A percentile compares a stretch with the other conserved stretches of the same genome.
Evolutionary conservation across 2,888 invertebrate species (phyloP).

Genomic region (Phaonia tiefii): DNA sequence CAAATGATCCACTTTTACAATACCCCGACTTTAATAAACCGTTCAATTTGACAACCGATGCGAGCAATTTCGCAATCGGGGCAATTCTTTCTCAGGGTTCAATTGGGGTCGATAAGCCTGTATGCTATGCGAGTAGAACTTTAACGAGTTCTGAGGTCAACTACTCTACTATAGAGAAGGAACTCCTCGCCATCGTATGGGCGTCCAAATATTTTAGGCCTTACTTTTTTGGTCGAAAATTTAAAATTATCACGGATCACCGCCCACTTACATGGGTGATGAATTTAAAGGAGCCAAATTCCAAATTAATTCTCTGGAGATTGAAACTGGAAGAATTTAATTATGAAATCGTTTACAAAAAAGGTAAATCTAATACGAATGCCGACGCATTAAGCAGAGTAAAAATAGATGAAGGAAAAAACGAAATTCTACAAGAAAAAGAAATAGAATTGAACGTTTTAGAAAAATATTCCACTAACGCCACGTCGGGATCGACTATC

Average conservation of each 20-base stretch:
- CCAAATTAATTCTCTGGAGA: no score
- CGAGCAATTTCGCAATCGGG: not conserved
- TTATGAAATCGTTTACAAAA: no score
- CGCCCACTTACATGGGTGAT: no score
- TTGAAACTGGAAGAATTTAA: no score
- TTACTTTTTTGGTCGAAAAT: not conserved
- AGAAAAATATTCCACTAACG: not conserved
- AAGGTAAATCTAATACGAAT: no score
- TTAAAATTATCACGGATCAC: not conserved
- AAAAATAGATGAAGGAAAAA: not conserved
- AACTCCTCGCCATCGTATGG: no score
- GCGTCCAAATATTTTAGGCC: no score
- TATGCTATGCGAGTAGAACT: not conserved
- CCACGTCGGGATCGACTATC: conserved; percentile 1
- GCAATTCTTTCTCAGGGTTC: not conserved
- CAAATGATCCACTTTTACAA: not conserved
- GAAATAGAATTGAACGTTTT: not conserved
- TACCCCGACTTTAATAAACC: not conserved
- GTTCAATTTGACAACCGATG: not conserved
- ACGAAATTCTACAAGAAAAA: not conserved
- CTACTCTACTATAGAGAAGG: no score
- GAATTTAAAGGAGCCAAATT: no score
- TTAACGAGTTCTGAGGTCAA: no score
- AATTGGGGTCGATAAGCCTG: not conserved
- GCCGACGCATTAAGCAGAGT: not conserved